phyloP scores from a whole-genome alignment of 2,888 invertebrate species.

The Erpobdella octoculata region DNA sequence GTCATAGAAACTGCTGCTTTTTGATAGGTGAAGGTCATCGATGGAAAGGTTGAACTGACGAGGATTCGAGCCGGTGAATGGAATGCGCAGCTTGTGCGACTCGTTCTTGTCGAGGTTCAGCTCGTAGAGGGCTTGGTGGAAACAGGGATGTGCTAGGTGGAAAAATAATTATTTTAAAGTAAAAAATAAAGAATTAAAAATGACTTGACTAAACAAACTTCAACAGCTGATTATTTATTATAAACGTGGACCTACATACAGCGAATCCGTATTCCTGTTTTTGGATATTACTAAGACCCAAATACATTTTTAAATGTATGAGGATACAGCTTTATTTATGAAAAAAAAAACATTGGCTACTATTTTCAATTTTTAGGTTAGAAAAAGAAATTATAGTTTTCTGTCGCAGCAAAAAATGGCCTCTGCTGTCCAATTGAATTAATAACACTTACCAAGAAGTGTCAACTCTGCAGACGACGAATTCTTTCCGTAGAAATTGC shows the following conservation, averaged over 20 bases:
- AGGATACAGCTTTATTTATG: too few relatives aligned
- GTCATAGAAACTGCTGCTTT: neutral
- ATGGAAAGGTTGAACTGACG: constrained; percentile 6
- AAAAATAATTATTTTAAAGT: neutral
- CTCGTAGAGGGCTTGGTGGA: neutral
- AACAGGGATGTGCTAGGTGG: constrained; percentile 4
- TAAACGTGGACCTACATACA: neutral
- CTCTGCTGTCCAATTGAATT: too few relatives aligned
- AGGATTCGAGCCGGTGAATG: neutral
- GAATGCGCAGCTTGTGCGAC: neutral
- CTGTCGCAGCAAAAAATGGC: too few relatives aligned
- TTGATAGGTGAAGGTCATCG: neutral
- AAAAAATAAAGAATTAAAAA: neutral
- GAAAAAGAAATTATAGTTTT: too few relatives aligned
- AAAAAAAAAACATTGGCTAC: too few relatives aligned
- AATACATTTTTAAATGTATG: too few relatives aligned
- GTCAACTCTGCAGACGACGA: neutral
- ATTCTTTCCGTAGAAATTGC: constrained; percentile 14
- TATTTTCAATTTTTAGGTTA: too few relatives aligned
- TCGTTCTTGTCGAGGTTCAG: neutral
- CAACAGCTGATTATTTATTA: neutral
- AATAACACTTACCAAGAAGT: constrained; percentile 7
- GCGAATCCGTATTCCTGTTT: too few relatives aligned
- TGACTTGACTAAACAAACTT: neutral
- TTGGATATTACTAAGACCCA: too few relatives aligned